A percentile compares a stretch with the other conserved stretches of the same genome.
These are phyloP conservation scores for Pangasianodon hypophthalmus DNA, from an alignment of 2,113 vertebrate species.

Conservation along the genomic window DNA sequence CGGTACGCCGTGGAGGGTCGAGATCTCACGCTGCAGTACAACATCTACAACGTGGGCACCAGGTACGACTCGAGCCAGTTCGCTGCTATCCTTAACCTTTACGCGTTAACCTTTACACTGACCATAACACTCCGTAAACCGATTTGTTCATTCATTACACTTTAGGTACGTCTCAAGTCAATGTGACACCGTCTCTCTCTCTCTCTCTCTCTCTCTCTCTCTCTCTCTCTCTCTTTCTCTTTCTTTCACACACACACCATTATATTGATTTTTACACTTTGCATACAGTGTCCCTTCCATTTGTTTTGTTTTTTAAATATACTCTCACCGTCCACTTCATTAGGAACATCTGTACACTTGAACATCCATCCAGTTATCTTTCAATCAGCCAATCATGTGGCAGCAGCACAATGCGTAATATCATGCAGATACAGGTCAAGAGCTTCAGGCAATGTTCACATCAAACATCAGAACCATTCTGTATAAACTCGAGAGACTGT, in stretches of 20 bases:
- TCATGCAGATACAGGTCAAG: too few relatives aligned
- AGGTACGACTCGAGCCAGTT: conserved; percentile 70
- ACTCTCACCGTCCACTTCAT: neutral
- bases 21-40: conserved; percentile 94
- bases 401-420: neutral
- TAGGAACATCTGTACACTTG: neutral
- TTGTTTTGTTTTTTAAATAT: neutral
- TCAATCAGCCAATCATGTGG: neutral
- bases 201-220: too few relatives aligned
- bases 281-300: neutral
- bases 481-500: neutral
- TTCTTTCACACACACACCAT: neutral
- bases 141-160: too few relatives aligned
- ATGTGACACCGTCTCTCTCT: too few relatives aligned
- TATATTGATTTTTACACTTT: neutral
- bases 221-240: too few relatives aligned
- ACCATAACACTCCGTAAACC: too few relatives aligned
- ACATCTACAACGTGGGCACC: conserved; percentile 95
- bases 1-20: conserved; percentile 92
- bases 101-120: neutral
- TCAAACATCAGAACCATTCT: neutral
- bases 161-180: neutral
- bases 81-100: neutral
- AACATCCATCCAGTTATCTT: neutral
- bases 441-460: too few relatives aligned